phyloP scores from a whole-genome alignment of 1,140 invertebrate genomes.

The Diorhabda elongata region DNA sequence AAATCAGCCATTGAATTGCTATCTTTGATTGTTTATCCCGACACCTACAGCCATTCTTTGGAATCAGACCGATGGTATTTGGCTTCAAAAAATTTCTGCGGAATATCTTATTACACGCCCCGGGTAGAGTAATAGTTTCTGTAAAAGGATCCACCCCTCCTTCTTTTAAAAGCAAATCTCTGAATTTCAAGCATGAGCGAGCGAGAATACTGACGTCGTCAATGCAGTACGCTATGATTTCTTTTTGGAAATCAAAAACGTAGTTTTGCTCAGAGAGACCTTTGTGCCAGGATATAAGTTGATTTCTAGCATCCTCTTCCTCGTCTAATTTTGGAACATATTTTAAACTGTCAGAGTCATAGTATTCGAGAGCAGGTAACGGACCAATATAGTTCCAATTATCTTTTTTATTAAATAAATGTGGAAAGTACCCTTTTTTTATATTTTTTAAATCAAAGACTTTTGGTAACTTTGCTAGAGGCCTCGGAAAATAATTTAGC shows the following conservation, averaged over 20 bases:
- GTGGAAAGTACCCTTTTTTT: slow-evolving; percentile 28
- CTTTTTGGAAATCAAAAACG: slow-evolving; percentile 19
- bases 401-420: slow-evolving; percentile 24
- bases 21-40: not conserved
- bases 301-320: not conserved
- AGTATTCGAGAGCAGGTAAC: slow-evolving; percentile 18
- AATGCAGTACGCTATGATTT: slow-evolving; percentile 23
- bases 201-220: slow-evolving; percentile 22
- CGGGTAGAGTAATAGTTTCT: not conserved
- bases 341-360: slow-evolving; percentile 20
- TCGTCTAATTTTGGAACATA: not conserved
- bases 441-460: slow-evolving; percentile 12
- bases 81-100: slow-evolving; percentile 22
- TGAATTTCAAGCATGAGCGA: not conserved
- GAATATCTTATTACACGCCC: slow-evolving; percentile 24
- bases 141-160: too few relatives aligned
- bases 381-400: slow-evolving; percentile 21
- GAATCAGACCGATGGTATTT: slow-evolving; percentile 22
- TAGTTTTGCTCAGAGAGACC: slow-evolving; percentile 4
- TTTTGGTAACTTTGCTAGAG: slow-evolving; percentile 18
- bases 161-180: too few relatives aligned
- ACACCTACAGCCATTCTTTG: slow-evolving; percentile 10
- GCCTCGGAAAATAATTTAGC: slow-evolving; percentile 18
- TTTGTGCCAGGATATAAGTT: slow-evolving; percentile 21
- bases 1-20: slow-evolving; percentile 6